phyloP scores from a whole-genome alignment of 2,797 vertebrate species.

The Ciconia nigra region DNA sequence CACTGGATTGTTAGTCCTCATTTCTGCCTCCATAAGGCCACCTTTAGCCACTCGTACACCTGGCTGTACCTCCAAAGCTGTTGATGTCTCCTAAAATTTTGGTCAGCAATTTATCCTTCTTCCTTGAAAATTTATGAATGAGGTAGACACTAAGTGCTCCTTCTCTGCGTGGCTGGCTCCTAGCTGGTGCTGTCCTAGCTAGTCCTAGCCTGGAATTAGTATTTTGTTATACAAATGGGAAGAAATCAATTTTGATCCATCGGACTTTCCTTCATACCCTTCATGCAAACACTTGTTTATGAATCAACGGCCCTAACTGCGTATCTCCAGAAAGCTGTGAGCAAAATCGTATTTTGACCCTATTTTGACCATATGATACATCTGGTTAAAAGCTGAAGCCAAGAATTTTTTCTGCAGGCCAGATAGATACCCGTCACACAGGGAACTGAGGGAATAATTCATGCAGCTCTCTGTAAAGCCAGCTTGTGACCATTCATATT shows the following conservation, averaged over 20 bases:
- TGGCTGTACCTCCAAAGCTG: not conserved
- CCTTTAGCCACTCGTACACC: not conserved
- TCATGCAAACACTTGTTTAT: not conserved
- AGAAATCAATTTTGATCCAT: not conserved
- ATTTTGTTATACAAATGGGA: not conserved
- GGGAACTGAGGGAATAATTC: not conserved
- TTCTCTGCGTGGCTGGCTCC: not conserved
- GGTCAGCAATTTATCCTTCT: not conserved
- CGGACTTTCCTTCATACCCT: not conserved
- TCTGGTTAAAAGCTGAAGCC: not conserved
- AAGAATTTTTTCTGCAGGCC: not conserved
- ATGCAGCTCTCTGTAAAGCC: not conserved
- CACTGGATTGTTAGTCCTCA: not conserved
- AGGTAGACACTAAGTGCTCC: not conserved
- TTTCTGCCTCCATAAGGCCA: not conserved
- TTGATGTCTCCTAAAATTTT: not conserved
- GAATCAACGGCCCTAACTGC: fast-evolving
- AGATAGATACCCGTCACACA: not conserved
- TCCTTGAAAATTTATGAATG: not conserved
- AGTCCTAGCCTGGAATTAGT: not conserved
- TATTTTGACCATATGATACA: not conserved
- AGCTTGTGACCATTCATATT: not conserved
- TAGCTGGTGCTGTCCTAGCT: not conserved
- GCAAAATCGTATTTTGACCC: not conserved
- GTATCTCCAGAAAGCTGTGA: fast-evolving